These are phyloP conservation scores for Podarcis cretensis DNA, from an alignment of 2,113 vertebrate genomes.

Conservation along the genomic window DNA sequence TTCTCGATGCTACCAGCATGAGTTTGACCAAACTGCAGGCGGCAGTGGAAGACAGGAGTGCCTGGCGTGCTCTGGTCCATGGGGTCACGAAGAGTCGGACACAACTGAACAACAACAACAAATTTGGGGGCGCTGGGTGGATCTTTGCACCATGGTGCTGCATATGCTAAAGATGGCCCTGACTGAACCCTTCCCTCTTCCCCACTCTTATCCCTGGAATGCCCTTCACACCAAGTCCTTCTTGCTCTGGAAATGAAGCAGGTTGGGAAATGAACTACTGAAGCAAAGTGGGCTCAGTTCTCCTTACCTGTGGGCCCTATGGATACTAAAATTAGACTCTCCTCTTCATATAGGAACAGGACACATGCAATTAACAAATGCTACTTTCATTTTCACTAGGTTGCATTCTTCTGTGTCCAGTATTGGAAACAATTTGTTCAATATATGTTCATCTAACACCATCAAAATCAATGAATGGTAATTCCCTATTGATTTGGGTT, in stretches of 20 bases:
- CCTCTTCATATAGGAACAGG: background rate
- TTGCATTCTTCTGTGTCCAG: background rate
- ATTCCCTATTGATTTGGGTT: slow-evolving; percentile 14
- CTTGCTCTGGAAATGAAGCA: background rate
- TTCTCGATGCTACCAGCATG: no score
- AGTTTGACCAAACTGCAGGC: no score
- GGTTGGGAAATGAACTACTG: background rate
- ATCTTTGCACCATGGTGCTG: no score
- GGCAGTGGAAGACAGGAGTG: no score
- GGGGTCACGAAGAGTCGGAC: no score
- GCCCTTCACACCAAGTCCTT: background rate
- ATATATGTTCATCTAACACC: background rate
- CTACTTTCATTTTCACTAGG: background rate
- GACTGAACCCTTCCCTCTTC: background rate
- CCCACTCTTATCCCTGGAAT: background rate
- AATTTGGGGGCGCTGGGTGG: no score
- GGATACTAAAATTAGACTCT: background rate
- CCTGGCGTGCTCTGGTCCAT: no score
- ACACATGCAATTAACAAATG: background rate
- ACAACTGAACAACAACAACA: no score
- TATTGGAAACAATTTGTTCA: background rate
- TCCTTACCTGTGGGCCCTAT: background rate
- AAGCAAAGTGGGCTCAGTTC: background rate
- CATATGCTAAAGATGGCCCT: no score
- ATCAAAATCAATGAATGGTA: slow-evolving; percentile 1